Evolutionary conservation across 2,888 invertebrate genomes (phyloP).

Genomic region (Polyploca ridens): DNA sequence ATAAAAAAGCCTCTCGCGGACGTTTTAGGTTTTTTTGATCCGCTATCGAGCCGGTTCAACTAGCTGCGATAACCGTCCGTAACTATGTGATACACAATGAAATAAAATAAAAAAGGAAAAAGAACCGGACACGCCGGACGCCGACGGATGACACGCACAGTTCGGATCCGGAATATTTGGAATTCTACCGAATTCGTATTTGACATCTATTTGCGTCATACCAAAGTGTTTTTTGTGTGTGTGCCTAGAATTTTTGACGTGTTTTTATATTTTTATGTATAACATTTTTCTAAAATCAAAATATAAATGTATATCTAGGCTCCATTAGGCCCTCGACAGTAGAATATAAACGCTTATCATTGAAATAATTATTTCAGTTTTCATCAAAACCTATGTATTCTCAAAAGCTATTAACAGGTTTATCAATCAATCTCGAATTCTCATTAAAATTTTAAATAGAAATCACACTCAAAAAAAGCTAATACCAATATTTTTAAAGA

Average conservation of each 20-base stretch:
- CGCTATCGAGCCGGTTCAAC: conserved; percentile 23
- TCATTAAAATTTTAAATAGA: no score
- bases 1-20: conserved; percentile 13
- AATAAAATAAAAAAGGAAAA: conserved; percentile 31
- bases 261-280: no score
- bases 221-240: not conserved
- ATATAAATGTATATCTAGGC: no score
- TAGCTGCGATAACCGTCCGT: conserved; percentile 22
- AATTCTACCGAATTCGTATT: conserved; percentile 5
- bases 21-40: conserved; percentile 31
- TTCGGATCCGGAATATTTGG: conserved; percentile 10
- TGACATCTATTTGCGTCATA: conserved; percentile 8
- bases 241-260: not conserved
- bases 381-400: no score
- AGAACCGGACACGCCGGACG: not conserved
- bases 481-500: no score
- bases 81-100: conserved; percentile 39
- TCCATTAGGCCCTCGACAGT: no score
- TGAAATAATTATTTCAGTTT: no score
- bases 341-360: no score
- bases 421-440: no score
- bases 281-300: no score
- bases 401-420: no score
- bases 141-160: conserved; percentile 1
- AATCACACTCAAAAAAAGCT: no score